phyloP scores from a whole-genome alignment of 2,113 vertebrate species.

The Phyllostomus discolor region DNA sequence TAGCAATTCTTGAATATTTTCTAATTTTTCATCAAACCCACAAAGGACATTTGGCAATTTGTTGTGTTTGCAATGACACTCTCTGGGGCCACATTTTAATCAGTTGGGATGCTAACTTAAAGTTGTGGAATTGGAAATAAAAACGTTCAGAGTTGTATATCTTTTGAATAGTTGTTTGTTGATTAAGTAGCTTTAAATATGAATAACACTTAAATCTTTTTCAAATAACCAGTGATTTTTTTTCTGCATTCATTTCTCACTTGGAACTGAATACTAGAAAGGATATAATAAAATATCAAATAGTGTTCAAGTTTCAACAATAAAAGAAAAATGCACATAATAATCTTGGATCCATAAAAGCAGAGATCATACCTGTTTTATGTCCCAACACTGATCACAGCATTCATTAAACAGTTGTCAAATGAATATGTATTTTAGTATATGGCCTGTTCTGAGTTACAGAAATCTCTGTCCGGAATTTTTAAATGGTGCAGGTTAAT shows the following conservation, averaged over 20 bases:
- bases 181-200: not conserved
- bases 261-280: not conserved
- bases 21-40: not conserved
- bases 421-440: not conserved
- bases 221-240: not conserved
- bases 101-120: not conserved
- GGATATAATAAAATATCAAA: not conserved
- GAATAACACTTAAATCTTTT: not conserved
- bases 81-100: not conserved
- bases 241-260: not conserved
- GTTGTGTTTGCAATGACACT: not conserved
- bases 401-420: not conserved
- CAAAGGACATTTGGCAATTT: not conserved
- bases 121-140: not conserved
- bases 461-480: not conserved
- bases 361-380: not conserved
- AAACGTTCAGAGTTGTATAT: not conserved
- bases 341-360: not conserved
- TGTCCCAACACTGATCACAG: not conserved
- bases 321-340: not conserved
- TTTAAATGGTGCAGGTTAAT: not conserved
- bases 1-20: slow-evolving; percentile 1
- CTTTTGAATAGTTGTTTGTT: not conserved
- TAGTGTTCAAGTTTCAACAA: not conserved
- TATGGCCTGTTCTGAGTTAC: not conserved